phyloP scores from a whole-genome alignment of 2,888 invertebrate species.

The Caenorhabditis doughertyi region DNA sequence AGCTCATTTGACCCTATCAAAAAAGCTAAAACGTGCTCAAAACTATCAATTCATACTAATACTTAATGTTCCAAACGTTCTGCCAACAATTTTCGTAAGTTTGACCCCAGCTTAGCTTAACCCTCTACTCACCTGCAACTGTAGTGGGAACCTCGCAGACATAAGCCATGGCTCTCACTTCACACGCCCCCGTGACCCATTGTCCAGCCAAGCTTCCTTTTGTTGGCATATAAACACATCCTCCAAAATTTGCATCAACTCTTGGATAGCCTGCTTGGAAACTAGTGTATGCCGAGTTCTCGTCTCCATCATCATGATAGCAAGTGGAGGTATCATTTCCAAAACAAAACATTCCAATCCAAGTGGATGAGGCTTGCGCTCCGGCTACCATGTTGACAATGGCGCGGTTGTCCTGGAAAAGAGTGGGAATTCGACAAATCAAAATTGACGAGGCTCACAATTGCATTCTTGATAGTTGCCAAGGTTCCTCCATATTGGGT shows the following conservation, averaged over 20 bases:
- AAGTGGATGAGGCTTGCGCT: not conserved
- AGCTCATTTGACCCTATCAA: too few relatives aligned
- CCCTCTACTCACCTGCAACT: not conserved
- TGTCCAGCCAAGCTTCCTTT: constrained; percentile 11
- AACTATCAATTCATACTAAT: too few relatives aligned
- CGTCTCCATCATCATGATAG: constrained; percentile 13
- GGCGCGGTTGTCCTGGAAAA: constrained; percentile 25
- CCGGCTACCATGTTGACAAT: not conserved
- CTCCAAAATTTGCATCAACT: not conserved
- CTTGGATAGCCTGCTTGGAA: constrained; percentile 14
- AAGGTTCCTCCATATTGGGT: too few relatives aligned
- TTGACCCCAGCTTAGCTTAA: too few relatives aligned
- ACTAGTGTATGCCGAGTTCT: constrained; percentile 10
- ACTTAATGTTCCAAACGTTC: too few relatives aligned
- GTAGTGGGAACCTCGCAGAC: constrained; percentile 30
- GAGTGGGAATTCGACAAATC: too few relatives aligned
- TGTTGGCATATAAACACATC: constrained; percentile 26
- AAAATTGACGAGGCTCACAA: too few relatives aligned
- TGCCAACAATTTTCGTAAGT: too few relatives aligned
- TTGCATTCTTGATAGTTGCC: too few relatives aligned
- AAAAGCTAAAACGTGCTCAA: too few relatives aligned
- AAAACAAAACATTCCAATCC: constrained; percentile 24
- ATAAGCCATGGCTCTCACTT: constrained; percentile 22
- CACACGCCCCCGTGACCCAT: too few relatives aligned
- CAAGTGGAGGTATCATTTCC: not conserved